phyloP scores from a whole-genome alignment of 1,140 invertebrate species.

The Rhopalosiphum padi region DNA sequence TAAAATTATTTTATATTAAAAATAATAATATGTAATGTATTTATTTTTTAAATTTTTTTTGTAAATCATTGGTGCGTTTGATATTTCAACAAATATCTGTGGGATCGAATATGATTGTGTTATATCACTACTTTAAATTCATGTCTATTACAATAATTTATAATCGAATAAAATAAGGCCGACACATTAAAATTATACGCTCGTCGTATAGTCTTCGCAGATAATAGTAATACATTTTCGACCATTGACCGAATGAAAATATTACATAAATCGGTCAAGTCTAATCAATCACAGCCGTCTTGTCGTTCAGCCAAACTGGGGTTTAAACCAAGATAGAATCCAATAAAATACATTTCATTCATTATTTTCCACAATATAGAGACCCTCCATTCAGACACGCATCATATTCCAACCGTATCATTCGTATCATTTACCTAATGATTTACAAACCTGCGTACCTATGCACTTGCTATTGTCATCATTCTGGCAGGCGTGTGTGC shows the following conservation, averaged over 20 bases:
- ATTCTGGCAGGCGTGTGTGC: neutral
- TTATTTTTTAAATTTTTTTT: too few relatives aligned
- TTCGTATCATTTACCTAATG: conserved; percentile 44
- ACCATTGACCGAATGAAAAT: neutral
- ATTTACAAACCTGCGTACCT: neutral
- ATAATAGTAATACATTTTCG: neutral
- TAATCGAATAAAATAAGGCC: neutral
- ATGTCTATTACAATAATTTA: neutral
- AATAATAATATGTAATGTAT: too few relatives aligned
- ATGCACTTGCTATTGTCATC: neutral
- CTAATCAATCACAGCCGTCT: neutral
- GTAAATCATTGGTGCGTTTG: neutral
- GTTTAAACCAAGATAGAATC: neutral
- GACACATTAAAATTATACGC: neutral
- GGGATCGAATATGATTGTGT: neutral
- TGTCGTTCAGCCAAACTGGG: neutral
- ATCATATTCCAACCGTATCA: neutral
- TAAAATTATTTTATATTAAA: too few relatives aligned
- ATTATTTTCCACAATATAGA: neutral
- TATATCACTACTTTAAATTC: neutral
- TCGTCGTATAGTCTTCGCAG: neutral
- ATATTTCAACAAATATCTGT: neutral
- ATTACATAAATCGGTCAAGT: neutral
- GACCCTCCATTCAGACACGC: neutral
- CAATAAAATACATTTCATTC: neutral